phyloP scores from a whole-genome alignment of 2,888 invertebrate species.

The Apotomis capreana region DNA sequence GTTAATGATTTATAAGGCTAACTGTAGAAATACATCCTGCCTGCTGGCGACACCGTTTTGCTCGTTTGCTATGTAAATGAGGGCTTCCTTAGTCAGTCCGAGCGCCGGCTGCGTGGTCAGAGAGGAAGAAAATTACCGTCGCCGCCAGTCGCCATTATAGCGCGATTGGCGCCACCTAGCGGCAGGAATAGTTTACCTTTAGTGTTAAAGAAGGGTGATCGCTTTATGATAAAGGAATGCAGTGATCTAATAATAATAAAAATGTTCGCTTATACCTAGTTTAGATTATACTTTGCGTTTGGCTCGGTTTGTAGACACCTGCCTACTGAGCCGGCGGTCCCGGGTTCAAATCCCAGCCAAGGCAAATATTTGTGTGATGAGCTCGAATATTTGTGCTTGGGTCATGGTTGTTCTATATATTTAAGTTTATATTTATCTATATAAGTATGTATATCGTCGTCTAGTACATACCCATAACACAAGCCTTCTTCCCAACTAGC shows the following conservation, averaged over 20 bases:
- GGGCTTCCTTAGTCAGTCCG: constrained; percentile 65
- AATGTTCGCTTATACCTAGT: no score
- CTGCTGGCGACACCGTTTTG: constrained; percentile 59
- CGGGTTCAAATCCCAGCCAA: no score
- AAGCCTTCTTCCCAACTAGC: no score
- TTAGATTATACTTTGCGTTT: no score
- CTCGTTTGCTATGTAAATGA: constrained; percentile 74
- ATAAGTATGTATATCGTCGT: no score
- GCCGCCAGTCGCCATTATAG: constrained; percentile 53
- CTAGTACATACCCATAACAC: no score
- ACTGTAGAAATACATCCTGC: constrained; percentile 20
- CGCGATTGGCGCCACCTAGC: constrained; percentile 46
- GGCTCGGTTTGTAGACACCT: no score
- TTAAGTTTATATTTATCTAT: no score
- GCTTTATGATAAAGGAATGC: background rate
- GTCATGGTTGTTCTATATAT: no score
- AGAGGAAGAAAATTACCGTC: constrained; percentile 55
- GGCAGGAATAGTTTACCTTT: constrained; percentile 3
- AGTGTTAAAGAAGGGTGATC: background rate
- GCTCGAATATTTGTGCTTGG: no score
- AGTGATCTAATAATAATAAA: background rate
- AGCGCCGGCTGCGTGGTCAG: constrained; percentile 54
- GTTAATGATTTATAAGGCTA: background rate
- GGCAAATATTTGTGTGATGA: no score
- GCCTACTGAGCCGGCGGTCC: no score